phyloP scores from a whole-genome alignment of 2,888 invertebrate species.

The Bellardia bayeri region DNA sequence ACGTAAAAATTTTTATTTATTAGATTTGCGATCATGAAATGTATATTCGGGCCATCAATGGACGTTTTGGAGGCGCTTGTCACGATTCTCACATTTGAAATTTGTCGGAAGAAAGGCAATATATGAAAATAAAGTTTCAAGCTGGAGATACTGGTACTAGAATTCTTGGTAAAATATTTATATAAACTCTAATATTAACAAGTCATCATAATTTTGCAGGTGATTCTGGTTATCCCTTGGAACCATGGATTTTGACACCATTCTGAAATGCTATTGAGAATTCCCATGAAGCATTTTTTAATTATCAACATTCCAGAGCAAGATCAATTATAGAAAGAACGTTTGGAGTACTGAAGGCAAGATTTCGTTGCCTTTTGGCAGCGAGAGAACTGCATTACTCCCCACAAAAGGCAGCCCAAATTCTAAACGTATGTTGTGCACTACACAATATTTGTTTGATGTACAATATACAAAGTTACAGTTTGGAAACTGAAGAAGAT shows the following conservation, averaged over 20 bases:
- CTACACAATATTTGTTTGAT: too few species aligned
- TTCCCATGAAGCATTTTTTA: constrained; percentile 29
- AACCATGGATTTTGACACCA: constrained; percentile 3
- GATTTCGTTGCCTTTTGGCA: too few species aligned
- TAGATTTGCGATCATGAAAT: too few species aligned
- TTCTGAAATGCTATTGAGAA: constrained; percentile 16
- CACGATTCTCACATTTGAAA: too few species aligned
- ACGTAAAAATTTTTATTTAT: too few species aligned
- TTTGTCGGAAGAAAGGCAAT: background rate
- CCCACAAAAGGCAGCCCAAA: too few species aligned
- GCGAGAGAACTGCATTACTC: constrained; percentile 46
- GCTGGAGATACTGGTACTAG: background rate
- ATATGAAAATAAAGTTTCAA: background rate
- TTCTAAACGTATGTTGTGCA: too few species aligned
- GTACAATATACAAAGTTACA: too few species aligned
- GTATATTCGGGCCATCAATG: too few species aligned
- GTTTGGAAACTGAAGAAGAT: too few species aligned
- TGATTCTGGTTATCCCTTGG: constrained; percentile 6
- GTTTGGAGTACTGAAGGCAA: background rate
- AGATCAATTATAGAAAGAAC: constrained; percentile 13
- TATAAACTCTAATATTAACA: background rate
- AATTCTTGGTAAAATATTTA: background rate
- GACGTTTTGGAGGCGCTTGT: too few species aligned
- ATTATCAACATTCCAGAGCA: constrained; percentile 28
- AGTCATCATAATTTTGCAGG: background rate